A percentile compares a stretch with the other conserved stretches of the same genome.
Evolutionary conservation across 1,140 invertebrate genomes (phyloP).

Genomic region (Solen grandis): DNA sequence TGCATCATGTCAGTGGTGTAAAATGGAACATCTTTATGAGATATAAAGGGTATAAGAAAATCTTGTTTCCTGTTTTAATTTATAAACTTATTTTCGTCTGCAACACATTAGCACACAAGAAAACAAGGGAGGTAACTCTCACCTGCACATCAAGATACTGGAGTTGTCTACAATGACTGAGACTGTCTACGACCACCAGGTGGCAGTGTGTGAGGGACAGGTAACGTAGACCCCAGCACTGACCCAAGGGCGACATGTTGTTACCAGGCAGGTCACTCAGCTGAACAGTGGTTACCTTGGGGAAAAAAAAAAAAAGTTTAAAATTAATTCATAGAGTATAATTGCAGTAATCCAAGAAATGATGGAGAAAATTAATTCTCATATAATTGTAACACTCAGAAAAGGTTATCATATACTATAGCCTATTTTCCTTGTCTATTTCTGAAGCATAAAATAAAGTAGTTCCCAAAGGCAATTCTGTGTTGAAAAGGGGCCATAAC

Average conservation of each 20-base stretch:
- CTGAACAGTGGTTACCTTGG: conserved; percentile 76
- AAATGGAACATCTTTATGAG: no score
- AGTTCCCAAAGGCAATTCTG: no score
- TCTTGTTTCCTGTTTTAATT: no score
- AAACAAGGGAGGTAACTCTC: background rate
- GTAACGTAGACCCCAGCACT: conserved; percentile 71
- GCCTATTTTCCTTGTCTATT: background rate
- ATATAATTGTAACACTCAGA: no score
- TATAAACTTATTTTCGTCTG: no score
- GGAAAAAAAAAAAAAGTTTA: conserved; percentile 32
- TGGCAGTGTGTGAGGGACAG: conserved; percentile 73
- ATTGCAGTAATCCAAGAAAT: background rate
- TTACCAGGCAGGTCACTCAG: conserved; percentile 74
- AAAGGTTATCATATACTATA: background rate
- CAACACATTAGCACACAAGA: no score
- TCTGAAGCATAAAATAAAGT: no score
- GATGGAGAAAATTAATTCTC: no score
- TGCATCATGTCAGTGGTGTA: no score
- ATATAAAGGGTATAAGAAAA: background rate
- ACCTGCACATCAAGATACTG: conserved; percentile 73
- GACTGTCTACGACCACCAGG: conserved; percentile 71
- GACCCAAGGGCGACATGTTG: conserved; percentile 69
- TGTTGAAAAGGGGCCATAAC: no score
- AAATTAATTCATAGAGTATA: background rate
- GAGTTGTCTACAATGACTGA: conserved; percentile 73